phyloP scores from a whole-genome alignment of 2,888 invertebrate species.

The Chrysolina americana region DNA sequence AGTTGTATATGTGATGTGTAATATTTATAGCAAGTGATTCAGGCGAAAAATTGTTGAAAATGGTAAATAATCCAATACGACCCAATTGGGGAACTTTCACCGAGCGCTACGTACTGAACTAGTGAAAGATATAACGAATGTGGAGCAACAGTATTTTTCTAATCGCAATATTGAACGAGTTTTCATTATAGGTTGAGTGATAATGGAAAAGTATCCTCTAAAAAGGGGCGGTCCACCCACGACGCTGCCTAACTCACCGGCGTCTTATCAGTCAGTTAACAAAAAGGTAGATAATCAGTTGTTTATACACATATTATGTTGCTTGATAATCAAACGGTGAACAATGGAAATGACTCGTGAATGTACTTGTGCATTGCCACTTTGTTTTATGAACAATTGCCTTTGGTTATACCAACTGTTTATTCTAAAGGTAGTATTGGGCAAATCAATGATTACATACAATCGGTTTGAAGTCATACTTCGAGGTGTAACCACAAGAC shows the following conservation, averaged over 20 bases:
- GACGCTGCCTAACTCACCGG: slow-evolving; percentile 71
- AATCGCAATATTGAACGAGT: slow-evolving; percentile 17
- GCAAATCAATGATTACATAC: not conserved
- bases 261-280: slow-evolving; percentile 73
- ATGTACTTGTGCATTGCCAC: not conserved
- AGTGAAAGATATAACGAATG: slow-evolving; percentile 19
- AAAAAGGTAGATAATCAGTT: slow-evolving; percentile 72
- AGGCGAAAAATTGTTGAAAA: slow-evolving; percentile 16
- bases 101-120: slow-evolving; percentile 11
- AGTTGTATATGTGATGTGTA: slow-evolving; percentile 4
- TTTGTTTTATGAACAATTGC: not conserved
- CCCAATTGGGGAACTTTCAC: slow-evolving; percentile 18
- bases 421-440: not conserved
- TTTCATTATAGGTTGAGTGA: slow-evolving; percentile 61
- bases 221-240: slow-evolving; percentile 72
- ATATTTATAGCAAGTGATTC: slow-evolving; percentile 14
- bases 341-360: not conserved
- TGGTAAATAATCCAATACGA: slow-evolving; percentile 23
- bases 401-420: not conserved
- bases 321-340: not conserved
- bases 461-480: no score
- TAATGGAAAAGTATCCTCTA: slow-evolving; percentile 82
- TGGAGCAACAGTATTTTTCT: slow-evolving; percentile 14
- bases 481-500: no score
- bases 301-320: not conserved